A percentile compares a stretch with the other conserved stretches of the same genome.
Conservation (phyloP, 1,140 invertebrate genomes). For the Gryllus bimaculatus region DNA sequence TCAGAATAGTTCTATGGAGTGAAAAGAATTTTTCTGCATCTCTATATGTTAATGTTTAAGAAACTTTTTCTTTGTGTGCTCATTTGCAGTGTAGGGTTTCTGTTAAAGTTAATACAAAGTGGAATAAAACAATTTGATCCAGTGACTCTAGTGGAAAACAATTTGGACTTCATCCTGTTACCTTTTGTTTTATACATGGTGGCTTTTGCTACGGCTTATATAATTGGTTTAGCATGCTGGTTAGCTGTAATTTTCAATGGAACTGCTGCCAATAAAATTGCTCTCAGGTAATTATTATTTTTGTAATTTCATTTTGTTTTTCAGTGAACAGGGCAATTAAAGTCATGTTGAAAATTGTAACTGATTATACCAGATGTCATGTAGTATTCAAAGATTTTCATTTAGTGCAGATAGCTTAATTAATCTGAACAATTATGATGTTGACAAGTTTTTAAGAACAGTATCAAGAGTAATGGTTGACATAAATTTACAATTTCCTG, state of each 20-base stretch:
- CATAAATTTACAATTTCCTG: slow-evolving; percentile 18
- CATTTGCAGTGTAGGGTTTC: not conserved
- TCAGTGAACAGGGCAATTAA: not conserved
- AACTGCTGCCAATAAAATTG: slow-evolving; percentile 44
- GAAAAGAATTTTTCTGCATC: no score
- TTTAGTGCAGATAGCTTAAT: no score
- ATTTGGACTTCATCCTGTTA: slow-evolving; percentile 31
- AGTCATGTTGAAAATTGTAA: not conserved
- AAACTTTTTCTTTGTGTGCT: not conserved
- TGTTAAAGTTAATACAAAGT: not conserved
- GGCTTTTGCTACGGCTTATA: slow-evolving; percentile 38
- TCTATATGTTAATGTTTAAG: not conserved
- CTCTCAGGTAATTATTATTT: slow-evolving; percentile 37
- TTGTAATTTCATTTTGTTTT: not conserved
- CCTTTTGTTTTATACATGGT: slow-evolving; percentile 35
- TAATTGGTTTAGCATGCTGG: slow-evolving; percentile 37
- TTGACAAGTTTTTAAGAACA: no score
- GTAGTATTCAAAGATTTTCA: not conserved
- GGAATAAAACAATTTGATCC: slow-evolving; percentile 30
- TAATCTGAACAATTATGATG: no score
- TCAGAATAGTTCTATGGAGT: no score
- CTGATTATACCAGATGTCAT: not conserved
- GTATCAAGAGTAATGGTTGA: not conserved
- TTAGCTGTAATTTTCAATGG: slow-evolving; percentile 44
- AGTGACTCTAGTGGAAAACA: slow-evolving; percentile 27